Percentiles rank a stretch among this genome's conserved stretches.
Evolutionary conservation across 2,113 vertebrate species (phyloP).

Genomic region (Pteropus alecto): DNA sequence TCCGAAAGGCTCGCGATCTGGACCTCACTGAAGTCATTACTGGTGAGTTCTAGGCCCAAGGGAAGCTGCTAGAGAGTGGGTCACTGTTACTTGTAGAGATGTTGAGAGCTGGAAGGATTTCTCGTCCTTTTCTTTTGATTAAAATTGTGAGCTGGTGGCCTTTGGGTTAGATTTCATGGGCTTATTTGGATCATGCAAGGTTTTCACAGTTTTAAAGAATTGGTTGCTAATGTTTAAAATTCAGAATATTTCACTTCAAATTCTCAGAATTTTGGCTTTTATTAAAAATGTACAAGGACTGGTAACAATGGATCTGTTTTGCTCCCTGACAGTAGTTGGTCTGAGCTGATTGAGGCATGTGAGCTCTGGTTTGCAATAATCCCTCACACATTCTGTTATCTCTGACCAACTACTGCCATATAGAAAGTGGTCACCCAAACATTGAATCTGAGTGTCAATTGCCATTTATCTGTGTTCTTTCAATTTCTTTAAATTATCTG

Average conservation of each 20-base stretch:
- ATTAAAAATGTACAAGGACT: background rate
- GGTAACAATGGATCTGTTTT: background rate
- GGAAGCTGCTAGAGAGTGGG: background rate
- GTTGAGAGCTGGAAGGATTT: background rate
- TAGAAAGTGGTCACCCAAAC: background rate
- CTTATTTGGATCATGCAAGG: background rate
- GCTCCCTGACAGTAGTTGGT: background rate
- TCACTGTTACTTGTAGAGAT: background rate
- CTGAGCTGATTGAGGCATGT: background rate
- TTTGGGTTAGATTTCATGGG: background rate
- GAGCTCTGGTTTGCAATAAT: background rate
- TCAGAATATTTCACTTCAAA: constrained; percentile 13
- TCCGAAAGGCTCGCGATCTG: constrained; percentile 92
- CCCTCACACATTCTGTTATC: background rate
- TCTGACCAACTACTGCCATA: background rate
- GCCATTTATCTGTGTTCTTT: background rate
- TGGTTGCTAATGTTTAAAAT: constrained; percentile 4
- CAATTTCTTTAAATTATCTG: background rate
- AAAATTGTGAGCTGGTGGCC: background rate
- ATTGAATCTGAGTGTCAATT: background rate
- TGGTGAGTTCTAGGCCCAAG: constrained; percentile 82
- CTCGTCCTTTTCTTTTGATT: background rate
- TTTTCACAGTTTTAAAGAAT: background rate
- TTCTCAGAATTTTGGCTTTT: background rate
- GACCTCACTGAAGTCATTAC: constrained; percentile 96